These are phyloP conservation scores for Oceanites oceanicus DNA, from an alignment of 2,113 vertebrate species.

Conservation along the genomic window DNA sequence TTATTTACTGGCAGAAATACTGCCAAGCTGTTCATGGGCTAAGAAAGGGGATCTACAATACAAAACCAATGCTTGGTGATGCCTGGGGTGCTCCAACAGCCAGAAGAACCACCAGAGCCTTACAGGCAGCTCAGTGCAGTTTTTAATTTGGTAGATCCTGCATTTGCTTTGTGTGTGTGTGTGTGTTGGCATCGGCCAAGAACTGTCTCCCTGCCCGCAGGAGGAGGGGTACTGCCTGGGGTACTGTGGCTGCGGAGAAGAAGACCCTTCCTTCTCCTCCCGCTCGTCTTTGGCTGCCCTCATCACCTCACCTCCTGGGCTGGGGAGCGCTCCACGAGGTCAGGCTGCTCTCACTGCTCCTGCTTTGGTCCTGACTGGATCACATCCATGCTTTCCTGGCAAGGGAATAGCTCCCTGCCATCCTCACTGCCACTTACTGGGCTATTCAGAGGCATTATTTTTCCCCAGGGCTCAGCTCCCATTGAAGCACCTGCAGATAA, in stretches of 20 bases:
- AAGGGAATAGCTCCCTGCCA: background rate
- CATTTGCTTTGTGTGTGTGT: background rate
- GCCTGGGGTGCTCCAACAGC: background rate
- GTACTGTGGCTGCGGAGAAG: background rate
- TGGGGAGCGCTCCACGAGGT: background rate
- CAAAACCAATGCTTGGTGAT: background rate
- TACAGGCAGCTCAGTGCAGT: background rate
- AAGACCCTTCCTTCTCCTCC: background rate
- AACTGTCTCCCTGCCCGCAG: fast-evolving
- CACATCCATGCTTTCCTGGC: background rate
- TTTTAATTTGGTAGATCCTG: background rate
- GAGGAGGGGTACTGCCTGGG: background rate
- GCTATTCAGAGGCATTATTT: background rate
- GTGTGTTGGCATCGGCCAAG: fast-evolving
- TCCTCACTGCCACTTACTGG: background rate
- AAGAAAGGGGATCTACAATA: background rate
- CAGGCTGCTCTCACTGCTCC: background rate
- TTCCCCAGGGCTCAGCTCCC: background rate
- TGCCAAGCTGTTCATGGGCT: background rate
- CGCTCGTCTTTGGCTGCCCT: background rate
- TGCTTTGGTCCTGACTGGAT: background rate
- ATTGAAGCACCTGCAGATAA: constrained; percentile 57
- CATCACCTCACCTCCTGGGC: fast-evolving
- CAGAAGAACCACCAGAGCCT: background rate
- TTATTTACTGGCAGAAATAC: background rate